phyloP scores from a whole-genome alignment of 2,888 invertebrate genomes.

The Bellardia bayeri region DNA sequence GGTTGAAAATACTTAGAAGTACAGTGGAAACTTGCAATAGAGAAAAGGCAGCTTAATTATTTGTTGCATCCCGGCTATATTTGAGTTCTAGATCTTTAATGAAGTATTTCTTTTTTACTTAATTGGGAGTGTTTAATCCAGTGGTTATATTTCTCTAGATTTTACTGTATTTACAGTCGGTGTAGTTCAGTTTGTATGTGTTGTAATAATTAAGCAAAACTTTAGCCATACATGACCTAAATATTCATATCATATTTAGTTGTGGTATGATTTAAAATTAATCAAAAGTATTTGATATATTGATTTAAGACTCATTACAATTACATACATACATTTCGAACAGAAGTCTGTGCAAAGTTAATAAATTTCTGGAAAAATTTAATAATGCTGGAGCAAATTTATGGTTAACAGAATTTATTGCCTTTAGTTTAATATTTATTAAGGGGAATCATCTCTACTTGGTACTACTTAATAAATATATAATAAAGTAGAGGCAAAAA shows the following conservation, averaged over 20 bases:
- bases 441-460: not conserved
- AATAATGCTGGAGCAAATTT: conserved; percentile 5
- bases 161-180: not conserved
- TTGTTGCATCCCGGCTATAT: no score
- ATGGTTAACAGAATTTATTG: not conserved
- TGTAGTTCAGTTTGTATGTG: not conserved
- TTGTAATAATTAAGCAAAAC: conserved; percentile 1
- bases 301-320: conserved; percentile 8
- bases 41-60: not conserved
- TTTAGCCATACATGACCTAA: conserved; percentile 27
- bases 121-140: no score
- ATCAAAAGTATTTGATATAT: conserved; percentile 3
- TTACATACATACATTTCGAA: not conserved
- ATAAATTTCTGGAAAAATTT: conserved; percentile 22
- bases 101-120: no score
- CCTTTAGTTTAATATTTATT: not conserved
- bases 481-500: no score
- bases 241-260: conserved; percentile 35
- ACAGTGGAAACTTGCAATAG: not conserved
- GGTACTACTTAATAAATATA: no score
- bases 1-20: not conserved
- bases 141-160: not conserved
- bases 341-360: not conserved
- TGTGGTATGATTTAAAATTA: conserved; percentile 28
- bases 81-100: no score